Evolutionary conservation across 2,797 vertebrate species (phyloP).

Genomic region (Bucorvus abyssinicus): DNA sequence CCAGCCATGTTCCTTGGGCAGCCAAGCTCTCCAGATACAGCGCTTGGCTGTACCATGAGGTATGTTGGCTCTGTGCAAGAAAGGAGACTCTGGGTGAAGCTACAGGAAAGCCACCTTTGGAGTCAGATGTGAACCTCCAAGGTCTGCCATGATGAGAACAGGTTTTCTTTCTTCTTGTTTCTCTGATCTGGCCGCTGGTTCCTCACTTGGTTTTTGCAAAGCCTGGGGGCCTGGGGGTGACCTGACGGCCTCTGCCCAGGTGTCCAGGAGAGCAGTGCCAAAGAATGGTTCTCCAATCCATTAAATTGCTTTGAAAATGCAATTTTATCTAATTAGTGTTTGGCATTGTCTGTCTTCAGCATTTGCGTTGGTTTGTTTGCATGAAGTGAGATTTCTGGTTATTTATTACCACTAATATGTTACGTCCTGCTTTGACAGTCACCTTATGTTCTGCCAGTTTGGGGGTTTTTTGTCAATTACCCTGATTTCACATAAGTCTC

Average conservation of each 20-base stretch:
- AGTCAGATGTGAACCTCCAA: background rate
- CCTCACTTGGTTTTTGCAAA: background rate
- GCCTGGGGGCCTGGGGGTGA: background rate
- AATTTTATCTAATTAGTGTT: conserved; percentile 27
- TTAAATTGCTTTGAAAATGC: conserved; percentile 27
- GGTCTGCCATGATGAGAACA: background rate
- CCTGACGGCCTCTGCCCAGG: background rate
- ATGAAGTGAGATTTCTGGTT: conserved; percentile 22
- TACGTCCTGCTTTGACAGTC: background rate
- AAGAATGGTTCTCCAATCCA: background rate
- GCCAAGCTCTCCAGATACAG: background rate
- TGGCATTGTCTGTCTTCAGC: background rate
- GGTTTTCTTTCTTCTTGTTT: background rate
- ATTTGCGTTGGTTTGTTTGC: conserved; percentile 38
- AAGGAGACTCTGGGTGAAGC: background rate
- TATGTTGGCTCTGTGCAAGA: background rate
- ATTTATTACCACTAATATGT: conserved; percentile 31
- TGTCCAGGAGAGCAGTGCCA: background rate
- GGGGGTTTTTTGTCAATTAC: background rate
- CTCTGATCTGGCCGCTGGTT: background rate
- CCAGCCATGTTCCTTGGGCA: background rate
- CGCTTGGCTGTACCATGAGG: background rate
- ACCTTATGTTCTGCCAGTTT: conserved; percentile 14
- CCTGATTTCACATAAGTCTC: background rate
- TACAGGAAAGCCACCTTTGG: background rate